phyloP scores from a whole-genome alignment of 2,888 invertebrate species.

The Metopia argyrocephala region DNA sequence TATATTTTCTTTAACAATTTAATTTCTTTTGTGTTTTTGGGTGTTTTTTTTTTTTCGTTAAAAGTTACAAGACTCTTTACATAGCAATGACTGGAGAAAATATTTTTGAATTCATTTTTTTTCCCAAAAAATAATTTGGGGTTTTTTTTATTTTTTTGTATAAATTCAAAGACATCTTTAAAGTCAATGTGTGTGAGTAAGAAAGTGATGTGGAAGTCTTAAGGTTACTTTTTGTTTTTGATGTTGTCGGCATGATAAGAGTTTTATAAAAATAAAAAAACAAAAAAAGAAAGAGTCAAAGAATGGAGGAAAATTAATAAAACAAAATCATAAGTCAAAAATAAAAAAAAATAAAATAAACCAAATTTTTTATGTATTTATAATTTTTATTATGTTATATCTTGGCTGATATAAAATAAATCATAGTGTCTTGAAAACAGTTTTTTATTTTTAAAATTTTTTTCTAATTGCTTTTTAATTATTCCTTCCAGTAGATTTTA shows the following conservation, averaged over 20 bases:
- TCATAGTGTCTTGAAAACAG: background rate
- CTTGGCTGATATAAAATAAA: conserved; percentile 1
- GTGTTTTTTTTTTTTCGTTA: background rate
- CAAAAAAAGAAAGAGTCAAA: background rate
- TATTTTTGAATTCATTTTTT: background rate
- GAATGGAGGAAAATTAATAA: background rate
- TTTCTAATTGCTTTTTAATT: background rate
- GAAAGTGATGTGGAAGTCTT: conserved; percentile 11
- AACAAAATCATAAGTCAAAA: conserved; percentile 4
- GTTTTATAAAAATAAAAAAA: conserved; percentile 29
- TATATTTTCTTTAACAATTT: conserved; percentile 1
- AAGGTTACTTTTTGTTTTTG: conserved; percentile 37
- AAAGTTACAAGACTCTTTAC: conserved; percentile 4
- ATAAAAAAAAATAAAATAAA: background rate
- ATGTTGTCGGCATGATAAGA: conserved; percentile 63
- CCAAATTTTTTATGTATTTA: conserved; percentile 4
- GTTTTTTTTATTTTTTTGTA: background rate
- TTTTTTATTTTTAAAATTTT: background rate
- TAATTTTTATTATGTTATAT: conserved; percentile 2
- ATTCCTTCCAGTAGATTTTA: background rate
- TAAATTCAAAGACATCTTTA: background rate
- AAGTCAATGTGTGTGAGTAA: background rate
- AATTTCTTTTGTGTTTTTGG: conserved; percentile 12
- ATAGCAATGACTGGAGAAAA: conserved; percentile 37
- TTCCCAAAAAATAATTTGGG: background rate